A percentile compares a stretch with the other conserved stretches of the same genome.
Evolutionary conservation across 2,888 invertebrate genomes (phyloP).

Genomic region (Penaeus monodon): DNA sequence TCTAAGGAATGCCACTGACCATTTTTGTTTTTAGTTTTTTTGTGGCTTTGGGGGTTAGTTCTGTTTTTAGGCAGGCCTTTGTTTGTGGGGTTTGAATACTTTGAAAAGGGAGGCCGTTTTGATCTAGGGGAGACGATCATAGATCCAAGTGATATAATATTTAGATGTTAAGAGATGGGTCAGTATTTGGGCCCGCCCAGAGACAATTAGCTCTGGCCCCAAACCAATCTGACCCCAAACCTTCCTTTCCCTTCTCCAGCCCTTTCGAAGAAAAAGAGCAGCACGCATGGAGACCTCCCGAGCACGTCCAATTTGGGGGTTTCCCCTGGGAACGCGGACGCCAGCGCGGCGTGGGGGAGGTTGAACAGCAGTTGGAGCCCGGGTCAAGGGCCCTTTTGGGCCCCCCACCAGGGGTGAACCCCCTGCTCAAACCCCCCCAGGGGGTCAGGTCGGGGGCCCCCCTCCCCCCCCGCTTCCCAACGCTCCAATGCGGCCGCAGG

Average conservation of each 20-base stretch:
- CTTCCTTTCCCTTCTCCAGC: constrained; percentile 25
- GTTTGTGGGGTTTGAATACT: too few relatives aligned
- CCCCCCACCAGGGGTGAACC: constrained; percentile 86
- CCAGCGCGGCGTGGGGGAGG: constrained; percentile 83
- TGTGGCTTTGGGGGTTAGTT: too few relatives aligned
- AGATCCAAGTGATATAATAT: too few relatives aligned
- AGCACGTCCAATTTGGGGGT: constrained; percentile 83
- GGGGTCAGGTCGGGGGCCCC: constrained; percentile 56
- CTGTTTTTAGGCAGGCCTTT: too few relatives aligned
- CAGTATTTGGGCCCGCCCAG: too few relatives aligned
- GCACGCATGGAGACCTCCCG: constrained; percentile 56
- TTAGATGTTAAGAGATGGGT: too few relatives aligned
- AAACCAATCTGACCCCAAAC: too few relatives aligned
- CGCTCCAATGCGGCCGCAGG: constrained; percentile 34
- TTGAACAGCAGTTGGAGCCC: constrained; percentile 84
- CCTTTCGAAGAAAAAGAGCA: constrained; percentile 64
- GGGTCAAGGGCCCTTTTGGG: constrained; percentile 84
- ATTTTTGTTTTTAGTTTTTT: too few relatives aligned
- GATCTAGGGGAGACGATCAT: too few relatives aligned
- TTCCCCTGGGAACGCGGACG: constrained; percentile 83
- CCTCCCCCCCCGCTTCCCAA: constrained; percentile 26
- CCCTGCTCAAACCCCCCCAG: constrained; percentile 68
- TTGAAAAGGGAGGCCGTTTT: too few relatives aligned
- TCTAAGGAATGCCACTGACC: too few relatives aligned
- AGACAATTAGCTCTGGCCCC: too few relatives aligned